A percentile compares a stretch with the other conserved stretches of the same genome.
phyloP scores from a whole-genome alignment of 2,888 invertebrate species.

The Drosophila diplacantha region DNA sequence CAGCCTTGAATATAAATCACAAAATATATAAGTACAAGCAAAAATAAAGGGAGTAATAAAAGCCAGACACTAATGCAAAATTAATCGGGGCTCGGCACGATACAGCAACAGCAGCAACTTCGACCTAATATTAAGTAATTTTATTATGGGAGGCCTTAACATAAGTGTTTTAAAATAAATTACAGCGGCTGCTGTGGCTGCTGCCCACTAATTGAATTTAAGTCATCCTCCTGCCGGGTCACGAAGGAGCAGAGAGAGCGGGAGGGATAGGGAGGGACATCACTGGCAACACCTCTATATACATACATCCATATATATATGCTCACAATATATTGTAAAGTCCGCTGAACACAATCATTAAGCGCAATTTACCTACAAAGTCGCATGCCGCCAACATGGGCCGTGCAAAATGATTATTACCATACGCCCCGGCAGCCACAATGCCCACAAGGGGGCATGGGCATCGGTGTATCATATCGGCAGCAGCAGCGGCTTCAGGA shows the following conservation, averaged over 20 bases:
- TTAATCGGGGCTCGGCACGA: constrained; percentile 36
- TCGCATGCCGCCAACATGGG: constrained; percentile 63
- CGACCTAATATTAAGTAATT: constrained; percentile 65
- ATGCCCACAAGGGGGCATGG: constrained; percentile 12
- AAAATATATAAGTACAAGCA: constrained; percentile 35
- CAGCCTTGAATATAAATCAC: constrained; percentile 55
- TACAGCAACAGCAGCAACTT: constrained; percentile 9
- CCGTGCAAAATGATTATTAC: constrained; percentile 70
- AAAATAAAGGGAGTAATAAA: constrained; percentile 2
- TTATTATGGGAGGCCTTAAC: constrained; percentile 46
- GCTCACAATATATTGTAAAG: constrained; percentile 58
- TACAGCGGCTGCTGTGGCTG: constrained; percentile 53
- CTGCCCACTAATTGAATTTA: constrained; percentile 66
- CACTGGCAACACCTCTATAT: constrained; percentile 59
- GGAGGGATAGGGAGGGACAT: constrained; percentile 40
- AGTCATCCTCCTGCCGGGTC: constrained; percentile 51
- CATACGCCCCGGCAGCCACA: constrained; percentile 56
- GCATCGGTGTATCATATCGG: constrained; percentile 13
- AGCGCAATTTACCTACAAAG: constrained; percentile 73
- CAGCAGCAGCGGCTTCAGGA: constrained; percentile 1
- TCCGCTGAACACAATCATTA: constrained; percentile 70
- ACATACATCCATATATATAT: constrained; percentile 11
- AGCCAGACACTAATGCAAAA: constrained; percentile 18
- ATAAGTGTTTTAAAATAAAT: constrained; percentile 67
- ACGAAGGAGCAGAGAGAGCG: constrained; percentile 17